Percentiles rank a stretch among this genome's conserved stretches.
phyloP scores from a whole-genome alignment of 2,888 invertebrate genomes.

The Blera fallax region DNA sequence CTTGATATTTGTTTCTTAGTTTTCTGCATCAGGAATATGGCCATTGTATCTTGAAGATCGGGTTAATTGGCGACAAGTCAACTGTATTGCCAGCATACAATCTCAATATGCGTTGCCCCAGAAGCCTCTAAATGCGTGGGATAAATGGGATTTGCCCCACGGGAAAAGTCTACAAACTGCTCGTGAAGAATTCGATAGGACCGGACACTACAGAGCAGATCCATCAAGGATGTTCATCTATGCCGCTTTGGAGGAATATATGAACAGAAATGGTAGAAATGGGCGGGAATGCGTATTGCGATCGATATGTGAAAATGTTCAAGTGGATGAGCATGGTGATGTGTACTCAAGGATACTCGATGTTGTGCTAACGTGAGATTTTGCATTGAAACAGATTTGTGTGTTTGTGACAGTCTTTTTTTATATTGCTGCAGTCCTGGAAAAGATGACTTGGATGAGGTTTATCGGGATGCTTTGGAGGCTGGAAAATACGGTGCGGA shows the following conservation, averaged over 20 bases:
- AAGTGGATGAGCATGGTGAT: slow-evolving; percentile 77
- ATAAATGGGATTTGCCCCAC: slow-evolving; percentile 76
- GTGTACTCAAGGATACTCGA: slow-evolving; percentile 77
- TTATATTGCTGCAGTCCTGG: slow-evolving; percentile 77
- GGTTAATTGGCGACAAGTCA: slow-evolving; percentile 77
- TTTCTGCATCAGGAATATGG: slow-evolving; percentile 76
- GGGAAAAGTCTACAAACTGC: neutral
- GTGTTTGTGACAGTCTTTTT: neutral
- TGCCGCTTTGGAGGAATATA: slow-evolving; percentile 76
- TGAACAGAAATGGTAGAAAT: slow-evolving; percentile 73
- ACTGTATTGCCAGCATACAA: slow-evolving; percentile 76
- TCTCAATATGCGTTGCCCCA: slow-evolving; percentile 77
- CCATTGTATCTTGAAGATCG: slow-evolving; percentile 76
- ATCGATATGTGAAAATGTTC: slow-evolving; percentile 79
- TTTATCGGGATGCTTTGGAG: slow-evolving; percentile 85
- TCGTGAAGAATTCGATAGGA: slow-evolving; percentile 62
- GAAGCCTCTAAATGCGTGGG: slow-evolving; percentile 77
- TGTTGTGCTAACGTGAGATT: slow-evolving; percentile 76
- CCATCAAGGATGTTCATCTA: slow-evolving; percentile 78
- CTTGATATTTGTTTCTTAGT: slow-evolving; percentile 46
- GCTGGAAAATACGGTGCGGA: slow-evolving; percentile 86
- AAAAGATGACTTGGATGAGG: slow-evolving; percentile 82
- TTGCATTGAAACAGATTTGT: neutral
- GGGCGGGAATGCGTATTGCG: slow-evolving; percentile 78
- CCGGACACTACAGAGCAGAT: slow-evolving; percentile 74